Evolutionary conservation across 2,113 vertebrate genomes (phyloP).

Genomic region (Clupea harengus): DNA sequence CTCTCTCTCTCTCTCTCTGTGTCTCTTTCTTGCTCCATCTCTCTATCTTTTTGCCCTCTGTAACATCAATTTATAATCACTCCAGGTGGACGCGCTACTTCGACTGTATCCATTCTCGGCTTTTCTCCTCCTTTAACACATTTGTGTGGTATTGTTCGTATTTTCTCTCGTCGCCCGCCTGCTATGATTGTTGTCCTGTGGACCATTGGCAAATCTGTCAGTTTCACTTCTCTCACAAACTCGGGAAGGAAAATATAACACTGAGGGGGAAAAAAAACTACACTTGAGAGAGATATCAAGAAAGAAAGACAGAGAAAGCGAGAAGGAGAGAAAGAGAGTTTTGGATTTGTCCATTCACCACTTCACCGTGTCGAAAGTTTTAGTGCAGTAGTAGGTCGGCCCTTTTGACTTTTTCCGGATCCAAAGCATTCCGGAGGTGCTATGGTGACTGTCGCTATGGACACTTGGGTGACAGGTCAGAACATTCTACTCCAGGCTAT

Average conservation of each 20-base stretch:
- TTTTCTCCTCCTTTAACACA: constrained; percentile 39
- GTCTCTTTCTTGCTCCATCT: not conserved
- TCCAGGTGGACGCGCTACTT: constrained; percentile 48
- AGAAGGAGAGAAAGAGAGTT: not conserved
- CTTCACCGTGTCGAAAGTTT: too few relatives aligned
- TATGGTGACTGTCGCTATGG: not conserved
- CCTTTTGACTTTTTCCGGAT: not conserved
- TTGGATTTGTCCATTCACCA: not conserved
- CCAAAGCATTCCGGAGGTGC: not conserved
- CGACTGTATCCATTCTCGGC: constrained; percentile 28
- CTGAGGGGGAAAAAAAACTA: not conserved
- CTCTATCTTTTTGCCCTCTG: constrained; percentile 41
- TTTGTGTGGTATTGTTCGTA: constrained; percentile 37
- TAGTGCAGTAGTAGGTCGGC: not conserved
- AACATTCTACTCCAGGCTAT: not conserved
- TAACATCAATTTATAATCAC: constrained; percentile 63
- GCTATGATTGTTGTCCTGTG: constrained; percentile 36
- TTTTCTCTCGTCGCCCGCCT: constrained; percentile 28
- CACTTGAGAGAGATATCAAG: not conserved
- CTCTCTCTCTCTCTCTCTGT: not conserved
- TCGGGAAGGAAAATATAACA: constrained; percentile 23
- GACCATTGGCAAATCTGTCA: constrained; percentile 47
- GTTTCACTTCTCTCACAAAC: constrained; percentile 38
- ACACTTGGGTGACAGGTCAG: constrained; percentile 1
- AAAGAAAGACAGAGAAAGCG: not conserved